phyloP scores from a whole-genome alignment of 2,113 vertebrate genomes.

The Chloropsis hardwickii region DNA sequence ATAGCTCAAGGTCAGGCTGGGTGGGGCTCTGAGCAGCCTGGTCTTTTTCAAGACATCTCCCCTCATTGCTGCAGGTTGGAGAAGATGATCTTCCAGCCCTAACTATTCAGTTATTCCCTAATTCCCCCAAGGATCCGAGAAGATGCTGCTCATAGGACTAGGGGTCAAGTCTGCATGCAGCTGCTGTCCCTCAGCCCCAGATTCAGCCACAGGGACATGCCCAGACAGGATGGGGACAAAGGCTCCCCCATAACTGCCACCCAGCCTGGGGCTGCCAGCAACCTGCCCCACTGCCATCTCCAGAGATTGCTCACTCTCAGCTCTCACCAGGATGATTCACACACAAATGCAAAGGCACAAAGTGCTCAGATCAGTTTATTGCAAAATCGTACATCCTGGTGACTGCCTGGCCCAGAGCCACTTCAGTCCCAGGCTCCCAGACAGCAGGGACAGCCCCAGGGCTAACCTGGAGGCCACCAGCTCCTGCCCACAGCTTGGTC shows the following conservation, averaged over 20 bases:
- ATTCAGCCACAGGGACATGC: not conserved
- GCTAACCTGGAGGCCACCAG: not conserved
- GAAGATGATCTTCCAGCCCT: not conserved
- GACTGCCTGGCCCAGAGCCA: not conserved
- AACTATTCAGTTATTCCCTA: not conserved
- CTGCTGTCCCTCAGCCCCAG: not conserved
- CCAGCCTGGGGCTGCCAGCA: not conserved
- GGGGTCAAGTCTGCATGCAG: not conserved
- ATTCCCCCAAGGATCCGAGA: fast-evolving
- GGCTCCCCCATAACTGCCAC: not conserved
- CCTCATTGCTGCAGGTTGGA: fast-evolving
- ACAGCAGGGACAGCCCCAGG: not conserved
- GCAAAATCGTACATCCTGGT: not conserved
- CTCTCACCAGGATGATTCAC: not conserved
- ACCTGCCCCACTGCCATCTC: not conserved
- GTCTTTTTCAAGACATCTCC: not conserved
- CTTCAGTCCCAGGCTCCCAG: not conserved
- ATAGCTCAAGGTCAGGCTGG: not conserved
- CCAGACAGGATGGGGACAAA: not conserved
- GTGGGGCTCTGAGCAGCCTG: not conserved
- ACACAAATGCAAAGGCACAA: not conserved
- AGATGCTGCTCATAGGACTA: not conserved
- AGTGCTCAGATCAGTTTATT: not conserved
- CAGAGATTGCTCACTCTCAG: not conserved
- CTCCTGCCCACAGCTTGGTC: not conserved